Percentiles rank a stretch among this genome's conserved stretches.
Evolutionary conservation across 2,113 vertebrate species (phyloP).

Genomic region (Hystrix cristata): DNA sequence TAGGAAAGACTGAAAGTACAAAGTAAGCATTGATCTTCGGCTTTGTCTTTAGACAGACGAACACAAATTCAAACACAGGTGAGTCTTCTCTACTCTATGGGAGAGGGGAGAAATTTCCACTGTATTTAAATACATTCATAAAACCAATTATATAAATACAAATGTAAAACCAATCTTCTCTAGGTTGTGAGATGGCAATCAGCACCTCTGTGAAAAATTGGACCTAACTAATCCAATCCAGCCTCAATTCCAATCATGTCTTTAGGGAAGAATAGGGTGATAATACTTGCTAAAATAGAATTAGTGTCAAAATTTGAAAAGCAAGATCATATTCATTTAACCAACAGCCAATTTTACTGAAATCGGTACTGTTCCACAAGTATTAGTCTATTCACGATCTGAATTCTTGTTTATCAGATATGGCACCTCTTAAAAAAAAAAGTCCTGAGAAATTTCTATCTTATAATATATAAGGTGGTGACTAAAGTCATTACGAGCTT

Average conservation of each 20-base stretch:
- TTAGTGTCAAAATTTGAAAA: slow-evolving; percentile 42
- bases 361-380: not conserved
- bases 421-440: not conserved
- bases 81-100: not conserved
- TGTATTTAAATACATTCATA: slow-evolving; percentile 38
- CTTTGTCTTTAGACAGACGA: not conserved
- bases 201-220: slow-evolving; percentile 16
- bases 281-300: slow-evolving; percentile 25
- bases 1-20: not conserved
- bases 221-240: not conserved
- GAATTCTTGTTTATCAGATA: not conserved
- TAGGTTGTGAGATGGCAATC: slow-evolving; percentile 4
- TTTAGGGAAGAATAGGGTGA: not conserved
- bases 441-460: not conserved
- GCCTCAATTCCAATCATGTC: not conserved
- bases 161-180: not conserved
- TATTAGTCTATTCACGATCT: not conserved
- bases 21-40: not conserved
- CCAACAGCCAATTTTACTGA: slow-evolving; percentile 13
- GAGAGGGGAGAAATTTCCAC: not conserved
- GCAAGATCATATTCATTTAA: not conserved
- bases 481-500: not conserved
- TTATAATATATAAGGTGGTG: not conserved
- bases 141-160: slow-evolving; percentile 12
- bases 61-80: not conserved